Conservation (phyloP, 2,888 invertebrate species). For the Fissipunctia ypsillon region DNA sequence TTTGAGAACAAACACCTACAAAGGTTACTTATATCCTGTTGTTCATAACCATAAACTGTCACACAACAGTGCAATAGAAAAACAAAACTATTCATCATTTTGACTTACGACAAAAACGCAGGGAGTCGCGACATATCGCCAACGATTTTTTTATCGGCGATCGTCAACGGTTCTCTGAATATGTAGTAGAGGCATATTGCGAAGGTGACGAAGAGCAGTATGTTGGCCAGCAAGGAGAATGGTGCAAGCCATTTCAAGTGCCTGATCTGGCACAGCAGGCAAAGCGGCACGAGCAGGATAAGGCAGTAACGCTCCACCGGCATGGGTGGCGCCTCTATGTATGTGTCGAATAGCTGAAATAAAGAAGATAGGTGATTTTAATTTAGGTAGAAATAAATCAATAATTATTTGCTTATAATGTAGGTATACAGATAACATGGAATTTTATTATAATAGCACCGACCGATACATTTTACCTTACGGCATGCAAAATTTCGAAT, state of each 20-base stretch:
- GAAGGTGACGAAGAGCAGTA: slow-evolving; percentile 94
- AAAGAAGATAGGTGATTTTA: neutral
- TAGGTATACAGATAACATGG: too few relatives aligned
- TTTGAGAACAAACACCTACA: neutral
- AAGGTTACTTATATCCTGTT: too few relatives aligned
- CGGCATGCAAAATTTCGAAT: too few relatives aligned
- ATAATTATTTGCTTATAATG: too few relatives aligned
- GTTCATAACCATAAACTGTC: neutral
- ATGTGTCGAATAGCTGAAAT: slow-evolving; percentile 85
- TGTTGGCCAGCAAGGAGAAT: slow-evolving; percentile 96
- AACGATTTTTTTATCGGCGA: slow-evolving; percentile 88
- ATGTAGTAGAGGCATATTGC: slow-evolving; percentile 95
- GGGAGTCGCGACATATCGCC: slow-evolving; percentile 92
- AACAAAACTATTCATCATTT: slow-evolving; percentile 18
- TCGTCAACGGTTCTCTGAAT: slow-evolving; percentile 89
- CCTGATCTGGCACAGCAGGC: slow-evolving; percentile 90
- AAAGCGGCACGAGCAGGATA: slow-evolving; percentile 81
- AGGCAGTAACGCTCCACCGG: slow-evolving; percentile 85
- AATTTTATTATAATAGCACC: too few relatives aligned
- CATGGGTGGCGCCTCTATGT: slow-evolving; percentile 75
- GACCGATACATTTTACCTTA: too few relatives aligned
- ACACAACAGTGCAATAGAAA: neutral
- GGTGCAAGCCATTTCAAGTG: slow-evolving; percentile 96
- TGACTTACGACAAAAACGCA: slow-evolving; percentile 93
- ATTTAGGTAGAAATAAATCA: too few relatives aligned